These are phyloP conservation scores for Erpobdella octoculata DNA, from an alignment of 2,888 invertebrate species.

Conservation along the genomic window DNA sequence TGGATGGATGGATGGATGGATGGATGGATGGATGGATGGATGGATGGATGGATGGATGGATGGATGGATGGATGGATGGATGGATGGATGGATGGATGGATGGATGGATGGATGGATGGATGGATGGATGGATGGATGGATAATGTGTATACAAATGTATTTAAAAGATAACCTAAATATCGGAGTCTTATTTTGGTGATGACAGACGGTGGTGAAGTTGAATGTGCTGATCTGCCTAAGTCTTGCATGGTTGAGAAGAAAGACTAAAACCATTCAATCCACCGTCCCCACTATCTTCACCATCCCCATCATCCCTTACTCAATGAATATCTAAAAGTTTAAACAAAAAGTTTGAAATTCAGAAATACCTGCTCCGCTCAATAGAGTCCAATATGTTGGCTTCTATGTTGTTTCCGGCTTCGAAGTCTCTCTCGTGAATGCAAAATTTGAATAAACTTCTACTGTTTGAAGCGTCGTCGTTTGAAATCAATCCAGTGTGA, in stretches of 20 bases:
- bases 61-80: constrained; percentile 23
- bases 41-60: constrained; percentile 23
- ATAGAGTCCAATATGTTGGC: constrained; percentile 14
- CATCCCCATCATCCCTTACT: too few species aligned
- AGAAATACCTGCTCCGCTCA: constrained; percentile 15
- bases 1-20: constrained; percentile 22
- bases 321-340: too few species aligned
- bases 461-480: background rate
- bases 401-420: constrained; percentile 12
- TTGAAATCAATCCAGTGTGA: too few species aligned
- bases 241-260: too few species aligned
- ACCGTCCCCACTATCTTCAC: too few species aligned
- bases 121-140: constrained; percentile 19
- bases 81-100: constrained; percentile 22
- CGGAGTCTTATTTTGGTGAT: too few species aligned
- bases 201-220: too few species aligned
- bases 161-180: too few species aligned
- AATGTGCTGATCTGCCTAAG: too few species aligned
- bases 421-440: constrained; percentile 20
- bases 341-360: too few species aligned
- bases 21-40: constrained; percentile 19
- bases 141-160: too few species aligned
- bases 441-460: constrained; percentile 13
- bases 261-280: too few species aligned
- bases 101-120: constrained; percentile 21